Percentiles rank a stretch among this genome's conserved stretches.
Evolutionary conservation across 2,888 invertebrate genomes (phyloP).

Genomic region (Ptychoptera albimana): DNA sequence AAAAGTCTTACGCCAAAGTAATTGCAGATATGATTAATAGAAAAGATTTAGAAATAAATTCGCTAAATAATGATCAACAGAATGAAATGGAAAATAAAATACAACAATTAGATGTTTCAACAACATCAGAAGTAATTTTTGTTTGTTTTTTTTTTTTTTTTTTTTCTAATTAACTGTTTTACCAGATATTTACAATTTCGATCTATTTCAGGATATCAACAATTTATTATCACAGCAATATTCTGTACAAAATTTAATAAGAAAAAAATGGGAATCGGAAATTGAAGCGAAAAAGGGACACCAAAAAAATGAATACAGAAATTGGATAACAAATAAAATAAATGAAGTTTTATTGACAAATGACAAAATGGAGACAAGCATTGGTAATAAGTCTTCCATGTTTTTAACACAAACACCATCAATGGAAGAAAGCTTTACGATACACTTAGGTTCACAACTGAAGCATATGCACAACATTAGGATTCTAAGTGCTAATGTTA

Average conservation of each 20-base stretch:
- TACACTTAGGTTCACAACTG: constrained; percentile 92
- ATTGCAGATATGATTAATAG: constrained; percentile 56
- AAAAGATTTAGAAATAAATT: constrained; percentile 54
- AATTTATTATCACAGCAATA: constrained; percentile 66
- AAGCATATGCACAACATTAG: constrained; percentile 98
- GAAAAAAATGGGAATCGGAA: constrained; percentile 72
- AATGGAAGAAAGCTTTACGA: constrained; percentile 92
- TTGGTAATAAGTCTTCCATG: constrained; percentile 29
- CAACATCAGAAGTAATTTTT: constrained; percentile 34
- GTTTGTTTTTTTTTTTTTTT: too few relatives aligned
- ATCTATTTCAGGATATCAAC: constrained; percentile 47
- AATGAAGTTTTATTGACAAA: constrained; percentile 25
- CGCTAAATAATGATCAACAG: constrained; percentile 61
- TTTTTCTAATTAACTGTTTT: background rate
- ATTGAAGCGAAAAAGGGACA: constrained; percentile 69
- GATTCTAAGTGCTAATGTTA: constrained; percentile 68
- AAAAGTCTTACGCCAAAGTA: constrained; percentile 71
- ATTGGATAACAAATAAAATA: constrained; percentile 56
- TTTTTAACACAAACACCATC: constrained; percentile 30
- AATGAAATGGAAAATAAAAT: constrained; percentile 81
- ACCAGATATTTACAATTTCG: background rate
- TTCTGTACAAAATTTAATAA: constrained; percentile 67
- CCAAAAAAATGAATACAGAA: constrained; percentile 71
- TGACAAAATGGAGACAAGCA: constrained; percentile 20
- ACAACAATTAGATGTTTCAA: constrained; percentile 55